A percentile compares a stretch with the other conserved stretches of the same genome.
Conservation (phyloP, 2,888 invertebrate species). For the Masnerella sp. region DNA sequence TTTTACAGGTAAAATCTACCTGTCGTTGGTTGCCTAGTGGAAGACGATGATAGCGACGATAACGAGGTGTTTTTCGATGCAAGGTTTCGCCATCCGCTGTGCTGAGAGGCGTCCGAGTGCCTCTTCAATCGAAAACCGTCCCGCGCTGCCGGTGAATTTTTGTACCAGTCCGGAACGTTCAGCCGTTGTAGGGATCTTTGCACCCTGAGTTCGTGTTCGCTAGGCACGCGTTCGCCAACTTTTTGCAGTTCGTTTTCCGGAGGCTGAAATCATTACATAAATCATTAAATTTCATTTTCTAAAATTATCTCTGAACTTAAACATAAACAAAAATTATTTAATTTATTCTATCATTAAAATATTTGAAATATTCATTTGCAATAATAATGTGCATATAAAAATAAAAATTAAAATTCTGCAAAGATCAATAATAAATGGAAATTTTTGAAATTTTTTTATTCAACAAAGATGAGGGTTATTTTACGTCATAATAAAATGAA, state of each 20-base stretch:
- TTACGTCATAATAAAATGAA: too few species aligned
- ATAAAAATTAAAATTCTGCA: too few species aligned
- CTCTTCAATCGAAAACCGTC: conserved; percentile 90
- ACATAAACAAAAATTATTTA: neutral
- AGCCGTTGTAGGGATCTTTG: conserved; percentile 95
- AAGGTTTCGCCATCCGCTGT: conserved; percentile 82
- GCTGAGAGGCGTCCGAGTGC: conserved; percentile 82
- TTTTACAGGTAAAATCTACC: conserved; percentile 67
- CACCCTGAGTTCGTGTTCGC: conserved; percentile 95
- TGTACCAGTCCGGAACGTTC: conserved; percentile 97
- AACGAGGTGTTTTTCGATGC: conserved; percentile 93
- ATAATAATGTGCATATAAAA: too few species aligned
- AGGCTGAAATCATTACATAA: conserved; percentile 83
- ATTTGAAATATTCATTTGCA: too few species aligned
- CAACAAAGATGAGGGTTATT: too few species aligned
- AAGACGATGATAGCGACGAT: conserved; percentile 82
- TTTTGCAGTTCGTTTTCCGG: conserved; percentile 97
- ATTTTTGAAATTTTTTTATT: too few species aligned
- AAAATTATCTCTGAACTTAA: neutral
- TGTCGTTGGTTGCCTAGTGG: conserved; percentile 75
- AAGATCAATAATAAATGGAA: too few species aligned
- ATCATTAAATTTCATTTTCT: too few species aligned
- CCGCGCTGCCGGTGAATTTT: conserved; percentile 85
- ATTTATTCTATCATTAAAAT: neutral
- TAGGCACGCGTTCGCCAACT: conserved; percentile 88